Conservation (phyloP, 2,888 invertebrate species). For the Philaethria dido region DNA sequence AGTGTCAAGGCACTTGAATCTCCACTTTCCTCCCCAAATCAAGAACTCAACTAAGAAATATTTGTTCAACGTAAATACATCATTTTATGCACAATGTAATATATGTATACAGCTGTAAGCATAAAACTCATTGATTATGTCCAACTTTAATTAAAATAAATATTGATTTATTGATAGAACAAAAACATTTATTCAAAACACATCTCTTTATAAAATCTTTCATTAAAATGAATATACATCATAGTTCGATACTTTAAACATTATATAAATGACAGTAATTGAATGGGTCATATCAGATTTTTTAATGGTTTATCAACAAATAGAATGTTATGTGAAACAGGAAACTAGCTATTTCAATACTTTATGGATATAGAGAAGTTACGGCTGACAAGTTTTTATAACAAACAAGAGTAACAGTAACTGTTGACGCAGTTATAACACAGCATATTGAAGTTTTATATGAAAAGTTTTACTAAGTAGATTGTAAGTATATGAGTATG, state of each 20-base stretch:
- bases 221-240: background rate
- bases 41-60: no score
- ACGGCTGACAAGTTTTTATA: conserved; percentile 16
- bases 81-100: no score
- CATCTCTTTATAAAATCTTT: no score
- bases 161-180: no score
- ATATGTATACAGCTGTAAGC: no score
- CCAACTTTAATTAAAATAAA: no score
- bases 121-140: no score
- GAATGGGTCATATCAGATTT: background rate
- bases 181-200: no score
- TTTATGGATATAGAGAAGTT: conserved; percentile 28
- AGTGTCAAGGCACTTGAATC: no score
- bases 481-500: no score
- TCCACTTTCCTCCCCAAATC: no score
- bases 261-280: background rate
- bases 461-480: background rate
- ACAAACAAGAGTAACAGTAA: conserved; percentile 8
- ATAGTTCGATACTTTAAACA: background rate
- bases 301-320: conserved; percentile 46
- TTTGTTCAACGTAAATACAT: no score
- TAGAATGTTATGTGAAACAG: conserved; percentile 59
- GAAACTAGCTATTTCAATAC: conserved; percentile 54
- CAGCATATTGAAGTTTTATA: background rate
- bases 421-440: background rate